phyloP scores from a whole-genome alignment of 2,797 vertebrate species.

The Pantherophis alleghaniensis region DNA sequence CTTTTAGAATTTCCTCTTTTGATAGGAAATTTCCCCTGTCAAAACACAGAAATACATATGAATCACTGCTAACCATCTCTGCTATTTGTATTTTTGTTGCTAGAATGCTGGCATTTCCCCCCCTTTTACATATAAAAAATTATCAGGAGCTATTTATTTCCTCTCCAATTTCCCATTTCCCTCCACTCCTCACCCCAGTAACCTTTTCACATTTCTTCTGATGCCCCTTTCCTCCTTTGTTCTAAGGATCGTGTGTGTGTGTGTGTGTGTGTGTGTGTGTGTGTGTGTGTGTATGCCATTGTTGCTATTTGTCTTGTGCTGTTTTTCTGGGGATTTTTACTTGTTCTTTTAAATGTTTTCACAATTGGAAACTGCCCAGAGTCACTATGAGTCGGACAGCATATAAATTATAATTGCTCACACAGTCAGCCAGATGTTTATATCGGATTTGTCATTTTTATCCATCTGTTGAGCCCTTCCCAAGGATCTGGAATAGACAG shows the following conservation, averaged over 20 bases:
- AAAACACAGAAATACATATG: neutral
- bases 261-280: neutral
- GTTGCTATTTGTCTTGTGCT: neutral
- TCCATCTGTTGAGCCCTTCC: neutral
- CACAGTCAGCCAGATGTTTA: neutral
- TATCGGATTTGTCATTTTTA: neutral
- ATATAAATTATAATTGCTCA: neutral
- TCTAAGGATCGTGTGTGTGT: neutral
- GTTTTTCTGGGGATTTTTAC: neutral
- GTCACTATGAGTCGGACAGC: neutral
- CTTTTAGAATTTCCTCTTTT: conserved; percentile 35
- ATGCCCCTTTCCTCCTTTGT: neutral
- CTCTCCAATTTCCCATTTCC: neutral
- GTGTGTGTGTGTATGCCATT: neutral
- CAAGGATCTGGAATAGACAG: neutral
- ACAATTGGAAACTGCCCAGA: neutral
- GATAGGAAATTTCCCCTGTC: conserved; percentile 12
- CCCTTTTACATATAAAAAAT: neutral
- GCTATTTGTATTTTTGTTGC: conserved; percentile 43
- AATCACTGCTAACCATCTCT: neutral
- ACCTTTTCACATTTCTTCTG: neutral
- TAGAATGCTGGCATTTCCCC: conserved; percentile 13
- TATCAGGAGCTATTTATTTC: conserved; percentile 37
- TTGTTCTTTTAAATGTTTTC: neutral
- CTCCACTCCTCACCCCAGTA: neutral